Percentiles rank a stretch among this genome's conserved stretches.
Conservation (phyloP, 2,113 vertebrate species). For the Rhipidura dahli region DNA sequence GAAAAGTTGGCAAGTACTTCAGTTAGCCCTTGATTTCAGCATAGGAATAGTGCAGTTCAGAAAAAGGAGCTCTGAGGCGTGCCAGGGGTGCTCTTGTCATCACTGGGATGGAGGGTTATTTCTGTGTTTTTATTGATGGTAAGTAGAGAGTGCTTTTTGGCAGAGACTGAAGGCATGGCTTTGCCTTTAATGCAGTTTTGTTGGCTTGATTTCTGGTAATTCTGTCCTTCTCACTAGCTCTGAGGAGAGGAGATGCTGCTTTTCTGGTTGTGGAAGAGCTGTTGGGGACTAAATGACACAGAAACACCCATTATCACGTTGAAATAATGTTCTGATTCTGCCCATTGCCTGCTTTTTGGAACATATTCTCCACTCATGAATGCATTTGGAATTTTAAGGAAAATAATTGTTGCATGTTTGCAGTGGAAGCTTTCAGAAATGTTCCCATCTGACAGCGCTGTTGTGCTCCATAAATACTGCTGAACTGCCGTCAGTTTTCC, state of each 20-base stretch:
- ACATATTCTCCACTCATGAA: neutral
- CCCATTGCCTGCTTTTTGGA: neutral
- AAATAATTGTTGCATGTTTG: neutral
- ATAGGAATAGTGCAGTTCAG: neutral
- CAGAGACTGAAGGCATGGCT: neutral
- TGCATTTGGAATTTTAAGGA: neutral
- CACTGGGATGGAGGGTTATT: neutral
- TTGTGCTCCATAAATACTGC: neutral
- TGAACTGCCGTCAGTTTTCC: neutral
- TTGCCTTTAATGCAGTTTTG: neutral
- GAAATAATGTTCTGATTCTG: neutral
- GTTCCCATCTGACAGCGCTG: neutral
- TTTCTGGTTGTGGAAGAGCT: neutral
- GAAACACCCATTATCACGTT: neutral
- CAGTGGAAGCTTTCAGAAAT: neutral
- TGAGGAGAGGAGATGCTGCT: neutral
- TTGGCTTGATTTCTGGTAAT: neutral
- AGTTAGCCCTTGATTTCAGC: neutral
- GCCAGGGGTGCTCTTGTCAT: constrained; percentile 33
- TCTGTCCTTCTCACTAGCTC: neutral
- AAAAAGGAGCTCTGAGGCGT: neutral
- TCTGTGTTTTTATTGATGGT: neutral
- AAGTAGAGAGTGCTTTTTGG: constrained; percentile 2
- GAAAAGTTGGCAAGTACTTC: constrained; percentile 21
- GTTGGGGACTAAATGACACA: neutral